Evolutionary conservation across 2,888 invertebrate species (phyloP).

Genomic region (Nasonia oneida): DNA sequence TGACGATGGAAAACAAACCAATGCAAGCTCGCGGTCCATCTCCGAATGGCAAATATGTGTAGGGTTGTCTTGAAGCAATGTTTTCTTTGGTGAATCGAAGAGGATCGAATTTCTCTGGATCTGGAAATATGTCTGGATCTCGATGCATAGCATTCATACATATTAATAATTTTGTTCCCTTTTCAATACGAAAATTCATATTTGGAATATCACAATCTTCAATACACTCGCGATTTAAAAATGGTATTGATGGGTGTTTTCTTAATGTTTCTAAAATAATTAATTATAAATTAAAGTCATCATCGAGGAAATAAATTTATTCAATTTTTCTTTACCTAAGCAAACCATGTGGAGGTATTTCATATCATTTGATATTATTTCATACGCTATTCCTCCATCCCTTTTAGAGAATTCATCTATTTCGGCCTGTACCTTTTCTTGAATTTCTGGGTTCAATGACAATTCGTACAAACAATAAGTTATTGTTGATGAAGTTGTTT

Average conservation of each 20-base stretch:
- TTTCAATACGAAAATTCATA: constrained; percentile 62
- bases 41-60: constrained; percentile 64
- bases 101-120: constrained; percentile 80
- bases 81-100: constrained; percentile 78
- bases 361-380: constrained; percentile 10
- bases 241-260: constrained; percentile 57
- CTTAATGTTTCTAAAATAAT: constrained; percentile 69
- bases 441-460: constrained; percentile 75
- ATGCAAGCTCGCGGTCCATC: constrained; percentile 66
- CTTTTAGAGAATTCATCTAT: constrained; percentile 70
- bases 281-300: not conserved
- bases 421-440: constrained; percentile 76
- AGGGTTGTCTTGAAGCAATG: constrained; percentile 59
- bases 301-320: not conserved
- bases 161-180: constrained; percentile 70
- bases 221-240: constrained; percentile 71
- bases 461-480: constrained; percentile 78
- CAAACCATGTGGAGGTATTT: constrained; percentile 46
- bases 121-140: constrained; percentile 64
- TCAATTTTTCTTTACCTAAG: constrained; percentile 5
- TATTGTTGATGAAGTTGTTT: constrained; percentile 79
- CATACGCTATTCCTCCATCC: not conserved
- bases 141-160: constrained; percentile 71
- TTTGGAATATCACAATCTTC: constrained; percentile 64
- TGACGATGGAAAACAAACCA: constrained; percentile 52